Base-by-base conservation (phyloP, 1,140 invertebrate species). In the Pygmarrhopalites habei region DNA sequence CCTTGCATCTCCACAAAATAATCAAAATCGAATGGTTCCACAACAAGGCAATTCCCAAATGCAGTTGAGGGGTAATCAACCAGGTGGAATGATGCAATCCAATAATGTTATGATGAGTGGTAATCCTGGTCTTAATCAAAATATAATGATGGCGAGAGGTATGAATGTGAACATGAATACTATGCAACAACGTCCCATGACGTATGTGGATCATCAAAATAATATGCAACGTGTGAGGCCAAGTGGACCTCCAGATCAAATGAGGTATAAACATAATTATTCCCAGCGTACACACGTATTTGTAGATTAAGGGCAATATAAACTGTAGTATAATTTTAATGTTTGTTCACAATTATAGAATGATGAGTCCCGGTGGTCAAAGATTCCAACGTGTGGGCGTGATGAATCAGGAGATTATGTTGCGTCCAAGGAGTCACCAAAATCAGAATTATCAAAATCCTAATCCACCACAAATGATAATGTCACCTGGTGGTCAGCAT, bases 1-100 rank as follows among this genome's bases (percentile, higher is more conserved):
- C 12, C 28, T 72, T 30, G 55, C 69, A 7, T 71, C 70, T 10
- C 69, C 67, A 15, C 71, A 72, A 56, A 55, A 46, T 23, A 73
- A 75, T 21, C 80, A 79, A 1, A 81, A 81, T 28, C 23, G 49
- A 7, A 52, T 52, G 23, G n/a, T 47, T 25, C n/a, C 23, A 47
- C 44, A 47, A 25, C 44, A 47, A 47, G 12, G 7, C 5, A 15
- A 25, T 66, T 77, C 76, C 53, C 75, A 78, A 52, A 29, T 58
- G n/a, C 41, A 41, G n/a, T n/a, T 60, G 14, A 29, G 60, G 14
- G 60, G 60, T 47, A 58, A 58, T 3, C 28, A 25, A 1, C 55
- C 62, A 2, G 62, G 64, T 19, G 29, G 44, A 23, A 47, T 52
- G 19, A 57, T 64, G 58, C 41, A 43, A 0, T 43, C 25, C n/a